phyloP scores from a whole-genome alignment of 2,888 invertebrate species.

The Stegophylla sp. region DNA sequence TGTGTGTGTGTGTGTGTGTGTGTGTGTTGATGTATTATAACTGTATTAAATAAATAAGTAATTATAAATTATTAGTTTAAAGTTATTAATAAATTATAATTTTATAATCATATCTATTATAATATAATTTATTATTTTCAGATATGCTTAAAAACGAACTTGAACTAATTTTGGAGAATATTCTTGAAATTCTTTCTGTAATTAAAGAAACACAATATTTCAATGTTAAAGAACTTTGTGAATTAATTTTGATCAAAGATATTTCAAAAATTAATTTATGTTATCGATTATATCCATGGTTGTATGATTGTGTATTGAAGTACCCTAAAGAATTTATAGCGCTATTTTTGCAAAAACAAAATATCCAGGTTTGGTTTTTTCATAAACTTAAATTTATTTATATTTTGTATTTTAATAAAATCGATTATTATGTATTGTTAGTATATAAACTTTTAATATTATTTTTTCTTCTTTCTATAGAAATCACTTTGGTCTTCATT shows the following conservation, averaged over 20 bases:
- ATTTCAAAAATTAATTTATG: constrained; percentile 1
- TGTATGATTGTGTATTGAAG: constrained; percentile 32
- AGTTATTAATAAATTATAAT: no score
- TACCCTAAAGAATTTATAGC: constrained; percentile 8
- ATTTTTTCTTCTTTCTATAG: constrained; percentile 26
- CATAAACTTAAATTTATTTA: background rate
- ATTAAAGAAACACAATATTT: background rate
- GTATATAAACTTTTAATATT: background rate
- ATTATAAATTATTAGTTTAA: no score
- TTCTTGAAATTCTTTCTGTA: constrained; percentile 15
- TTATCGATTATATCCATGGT: constrained; percentile 7
- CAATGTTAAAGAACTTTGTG: constrained; percentile 34
- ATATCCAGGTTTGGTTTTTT: constrained; percentile 21
- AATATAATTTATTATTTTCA: constrained; percentile 8
- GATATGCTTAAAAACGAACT: background rate
- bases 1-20: no score
- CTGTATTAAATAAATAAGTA: no score
- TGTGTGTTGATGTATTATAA: no score
- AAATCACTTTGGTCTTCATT: constrained; percentile 39
- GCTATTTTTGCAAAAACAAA: constrained; percentile 30
- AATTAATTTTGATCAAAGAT: constrained; percentile 39
- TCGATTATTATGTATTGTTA: background rate
- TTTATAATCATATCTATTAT: no score
- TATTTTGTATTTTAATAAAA: background rate
- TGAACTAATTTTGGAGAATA: constrained; percentile 26